Conservation (phyloP, 1,140 invertebrate genomes). For the Brachionus rubens region DNA sequence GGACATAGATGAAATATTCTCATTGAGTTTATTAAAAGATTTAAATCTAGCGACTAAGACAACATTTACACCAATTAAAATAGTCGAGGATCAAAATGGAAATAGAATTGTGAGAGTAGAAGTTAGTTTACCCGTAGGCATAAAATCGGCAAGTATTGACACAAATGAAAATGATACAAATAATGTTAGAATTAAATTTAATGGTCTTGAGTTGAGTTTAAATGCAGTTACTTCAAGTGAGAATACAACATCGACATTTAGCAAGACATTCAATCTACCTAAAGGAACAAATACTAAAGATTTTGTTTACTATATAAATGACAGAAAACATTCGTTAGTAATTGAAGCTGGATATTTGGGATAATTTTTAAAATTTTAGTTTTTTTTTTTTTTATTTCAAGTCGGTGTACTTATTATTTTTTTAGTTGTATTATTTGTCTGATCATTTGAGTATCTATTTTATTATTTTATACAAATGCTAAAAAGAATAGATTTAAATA, state of each 20-base stretch:
- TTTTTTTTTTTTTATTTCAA: too few species aligned
- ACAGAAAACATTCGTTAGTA: constrained; percentile 9
- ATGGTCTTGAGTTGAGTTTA: background rate
- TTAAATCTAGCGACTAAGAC: constrained; percentile 15
- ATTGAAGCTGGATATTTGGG: constrained; percentile 3
- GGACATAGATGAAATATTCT: background rate
- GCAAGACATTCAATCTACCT: constrained; percentile 15
- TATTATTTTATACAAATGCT: too few species aligned
- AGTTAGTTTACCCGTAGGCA: background rate
- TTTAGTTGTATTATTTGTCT: too few species aligned
- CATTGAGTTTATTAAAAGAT: constrained; percentile 14
- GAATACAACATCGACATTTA: background rate
- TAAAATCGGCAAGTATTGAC: constrained; percentile 15
- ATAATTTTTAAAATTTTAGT: background rate
- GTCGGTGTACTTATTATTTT: too few species aligned
- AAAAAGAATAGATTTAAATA: too few species aligned
- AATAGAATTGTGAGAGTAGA: background rate
- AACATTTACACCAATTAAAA: constrained; percentile 16
- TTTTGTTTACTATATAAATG: background rate
- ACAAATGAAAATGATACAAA: background rate
- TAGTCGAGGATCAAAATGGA: background rate
- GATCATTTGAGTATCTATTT: too few species aligned
- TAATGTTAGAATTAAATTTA: background rate
- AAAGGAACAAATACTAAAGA: constrained; percentile 5
- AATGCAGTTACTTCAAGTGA: background rate